Base-by-base conservation (phyloP, 2,888 invertebrate genomes). In the Hymenopus coronatus region DNA sequence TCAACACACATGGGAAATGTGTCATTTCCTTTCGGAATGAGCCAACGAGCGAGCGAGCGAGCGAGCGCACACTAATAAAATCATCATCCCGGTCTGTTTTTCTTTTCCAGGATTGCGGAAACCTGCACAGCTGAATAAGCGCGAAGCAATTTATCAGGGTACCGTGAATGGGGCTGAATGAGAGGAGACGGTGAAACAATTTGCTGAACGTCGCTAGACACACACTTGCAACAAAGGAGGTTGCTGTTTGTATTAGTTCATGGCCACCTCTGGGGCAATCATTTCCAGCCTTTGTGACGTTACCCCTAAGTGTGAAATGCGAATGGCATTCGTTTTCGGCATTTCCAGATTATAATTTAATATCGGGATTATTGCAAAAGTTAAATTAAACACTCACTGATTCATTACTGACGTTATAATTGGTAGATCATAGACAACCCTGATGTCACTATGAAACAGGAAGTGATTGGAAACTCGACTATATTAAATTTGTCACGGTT, bases 51-150 rank as follows among this genome's bases (percentile, higher is more conserved):
- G 14, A 14, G 54, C 14, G 54, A 54, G 54, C 54, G 54, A 15
- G 14, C 2, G 54, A 15, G 8, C 20, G 15, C 54, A 70, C 54
- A 70, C 54, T 70, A 70, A 70, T 70, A 70, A 70, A 70, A 70
- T 70, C 54, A 70, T 70, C 54, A 25, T 82, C 33, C 12, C 33
- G 20, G 30, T 30, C 28, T 30, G 81, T 82, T 87, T 87, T 87
- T 87, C 87, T 40, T 87, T 87, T 87, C 87, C 87, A 30, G 82
- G 87, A 82, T 87, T 87, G 54, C 82, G 87, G 87, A 87, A 87
- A 87, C n/a, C 14, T 33, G 15, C n/a, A n/a, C 87, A 87, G 87
- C 87, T 87, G 87, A 87, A 87, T 33, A 87, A 87, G 87, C 87
- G 54, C 25, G 20, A 20, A 70, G 54, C 54, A 70, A 70, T 70